Evolutionary conservation across 2,888 invertebrate genomes (phyloP).

Genomic region (Drosophila subquinaria): DNA sequence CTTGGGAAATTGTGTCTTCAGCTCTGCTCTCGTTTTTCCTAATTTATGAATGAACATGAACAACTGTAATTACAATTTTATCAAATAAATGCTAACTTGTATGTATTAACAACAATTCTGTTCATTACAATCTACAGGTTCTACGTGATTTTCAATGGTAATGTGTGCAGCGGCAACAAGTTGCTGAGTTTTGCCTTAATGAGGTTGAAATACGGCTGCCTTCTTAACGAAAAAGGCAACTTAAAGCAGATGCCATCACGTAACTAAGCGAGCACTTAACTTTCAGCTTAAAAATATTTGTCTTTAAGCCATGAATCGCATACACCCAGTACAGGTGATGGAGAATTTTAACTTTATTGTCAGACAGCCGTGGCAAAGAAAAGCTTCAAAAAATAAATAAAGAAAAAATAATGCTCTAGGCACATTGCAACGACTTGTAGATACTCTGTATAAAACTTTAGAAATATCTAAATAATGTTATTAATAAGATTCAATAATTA

Average conservation of each 20-base stretch:
- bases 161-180: constrained; percentile 46
- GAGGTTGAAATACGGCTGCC: not conserved
- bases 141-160: constrained; percentile 30
- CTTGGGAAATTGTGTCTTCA: constrained; percentile 23
- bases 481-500: not conserved
- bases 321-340: not conserved
- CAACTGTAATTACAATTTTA: not conserved
- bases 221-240: not conserved
- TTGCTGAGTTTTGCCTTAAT: constrained; percentile 19
- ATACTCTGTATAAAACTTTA: not conserved
- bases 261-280: constrained; percentile 5
- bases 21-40: not conserved
- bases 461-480: not conserved
- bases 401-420: not conserved
- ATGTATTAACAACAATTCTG: not conserved
- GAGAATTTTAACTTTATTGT: constrained; percentile 25
- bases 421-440: not conserved
- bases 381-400: constrained; percentile 24
- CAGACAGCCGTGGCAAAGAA: constrained; percentile 10
- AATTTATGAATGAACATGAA: constrained; percentile 14
- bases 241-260: constrained; percentile 21
- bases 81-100: not conserved
- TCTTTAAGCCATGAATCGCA: constrained; percentile 20
- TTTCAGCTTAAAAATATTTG: constrained; percentile 13
- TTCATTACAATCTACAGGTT: constrained; percentile 15